Evolutionary conservation across 2,113 vertebrate genomes (phyloP), one percentile per base, ranked within the genome.

Genomic region (Nanorana parkeri): DNA sequence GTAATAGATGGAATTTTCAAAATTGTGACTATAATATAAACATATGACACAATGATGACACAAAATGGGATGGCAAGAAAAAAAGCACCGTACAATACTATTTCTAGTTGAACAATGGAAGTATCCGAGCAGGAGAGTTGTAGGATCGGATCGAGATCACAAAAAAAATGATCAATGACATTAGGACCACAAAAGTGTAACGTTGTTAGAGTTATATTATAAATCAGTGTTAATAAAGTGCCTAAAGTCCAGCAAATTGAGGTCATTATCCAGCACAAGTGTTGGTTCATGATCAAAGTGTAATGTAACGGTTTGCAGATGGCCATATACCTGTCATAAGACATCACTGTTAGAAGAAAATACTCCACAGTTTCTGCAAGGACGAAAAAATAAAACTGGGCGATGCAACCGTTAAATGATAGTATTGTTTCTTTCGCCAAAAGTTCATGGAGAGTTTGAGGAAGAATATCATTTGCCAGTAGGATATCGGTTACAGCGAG

Each of bases 151-250:
- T 19, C 29, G 0, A 24, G 20, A 13, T 68, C 67, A 68, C 67
- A 68, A 21, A 68, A 51, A n/a, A 51, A 68, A 21, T 68, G 67
- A 41, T 68, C 67, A 20, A 68, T 41, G 4, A 68, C 13, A 68
- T 68, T 51, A 11, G 17, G 32, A 1, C 36, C 32, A 51, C 67
- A 68, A n/a, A 47, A 47, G 2, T 47, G 41, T 15, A 47, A 47
- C 41, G 11, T 47, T 47, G 13, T 13, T 13, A 47, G 21, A 51
- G 2, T 47, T 47, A 47, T 47, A 47, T 2, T 47, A 15, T 47
- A 47, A 6, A 47, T 47, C 10, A 10, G 8, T 47, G 8, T 47
- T 47, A 47, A 10, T 10, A 47, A 8, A 47, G 13, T 47, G 41
- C 41, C 32, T 68, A 28, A 17, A n/a, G 51, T 21, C 67, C 67